A percentile compares a stretch with the other conserved stretches of the same genome.
Conservation (phyloP, 2,797 vertebrate genomes). For the Staurois parvus region DNA sequence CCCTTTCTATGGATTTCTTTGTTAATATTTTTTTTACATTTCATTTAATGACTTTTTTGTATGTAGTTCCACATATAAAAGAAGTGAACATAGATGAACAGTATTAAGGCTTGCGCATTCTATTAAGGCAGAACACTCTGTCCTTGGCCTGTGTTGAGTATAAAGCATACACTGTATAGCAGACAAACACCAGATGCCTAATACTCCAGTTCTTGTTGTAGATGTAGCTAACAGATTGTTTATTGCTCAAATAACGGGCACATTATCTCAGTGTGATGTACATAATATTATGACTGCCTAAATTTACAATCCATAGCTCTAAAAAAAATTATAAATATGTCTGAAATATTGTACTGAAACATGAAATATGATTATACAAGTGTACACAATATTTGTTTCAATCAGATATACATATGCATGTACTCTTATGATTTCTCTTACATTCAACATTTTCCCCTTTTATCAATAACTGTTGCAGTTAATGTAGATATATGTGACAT, state of each 20-base stretch:
- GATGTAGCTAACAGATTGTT: conserved; percentile 37
- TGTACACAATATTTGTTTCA: neutral
- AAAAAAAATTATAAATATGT: conserved; percentile 14
- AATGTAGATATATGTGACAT: neutral
- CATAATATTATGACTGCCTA: neutral
- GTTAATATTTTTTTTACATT: neutral
- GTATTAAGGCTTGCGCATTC: neutral
- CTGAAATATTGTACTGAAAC: neutral
- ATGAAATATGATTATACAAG: neutral
- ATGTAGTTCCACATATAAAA: neutral
- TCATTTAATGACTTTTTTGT: neutral
- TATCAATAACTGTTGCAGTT: too few species aligned
- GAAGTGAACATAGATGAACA: neutral
- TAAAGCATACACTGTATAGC: neutral
- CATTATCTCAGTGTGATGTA: conserved; percentile 32
- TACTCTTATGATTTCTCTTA: too few species aligned
- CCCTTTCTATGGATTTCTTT: too few species aligned
- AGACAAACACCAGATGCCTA: conserved; percentile 42
- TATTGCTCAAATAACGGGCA: conserved; percentile 23
- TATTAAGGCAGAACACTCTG: neutral
- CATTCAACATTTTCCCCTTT: too few species aligned
- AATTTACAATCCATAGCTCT: neutral
- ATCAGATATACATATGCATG: neutral
- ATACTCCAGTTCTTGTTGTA: neutral
- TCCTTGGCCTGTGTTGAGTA: conserved; percentile 17